Evolutionary conservation across 2,113 vertebrate species (phyloP).

Genomic region (Rhinolophus sinicus): DNA sequence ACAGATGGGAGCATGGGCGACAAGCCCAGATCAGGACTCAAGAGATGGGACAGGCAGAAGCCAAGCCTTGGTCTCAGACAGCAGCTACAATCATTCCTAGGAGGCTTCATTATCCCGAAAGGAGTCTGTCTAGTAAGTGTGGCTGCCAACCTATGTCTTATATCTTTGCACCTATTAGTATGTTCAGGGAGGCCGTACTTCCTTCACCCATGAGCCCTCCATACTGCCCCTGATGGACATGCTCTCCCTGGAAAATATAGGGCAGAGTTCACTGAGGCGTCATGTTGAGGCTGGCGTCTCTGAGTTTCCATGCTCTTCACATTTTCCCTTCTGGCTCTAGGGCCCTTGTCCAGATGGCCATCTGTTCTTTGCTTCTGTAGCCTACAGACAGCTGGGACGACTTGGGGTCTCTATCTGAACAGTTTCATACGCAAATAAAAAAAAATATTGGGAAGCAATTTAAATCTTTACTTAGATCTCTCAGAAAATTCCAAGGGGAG

Average conservation of each 20-base stretch:
- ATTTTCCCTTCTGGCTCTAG: slow-evolving; percentile 22
- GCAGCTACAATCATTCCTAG: background rate
- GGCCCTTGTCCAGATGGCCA: slow-evolving; percentile 10
- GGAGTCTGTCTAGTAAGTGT: background rate
- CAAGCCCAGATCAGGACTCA: slow-evolving; percentile 37
- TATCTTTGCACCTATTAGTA: background rate
- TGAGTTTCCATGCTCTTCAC: background rate
- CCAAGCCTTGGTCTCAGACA: background rate
- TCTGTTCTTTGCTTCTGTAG: slow-evolving; percentile 47
- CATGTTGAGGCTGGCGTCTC: background rate
- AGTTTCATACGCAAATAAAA: slow-evolving; percentile 24
- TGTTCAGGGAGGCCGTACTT: background rate
- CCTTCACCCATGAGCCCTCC: background rate
- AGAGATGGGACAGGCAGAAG: slow-evolving; percentile 18
- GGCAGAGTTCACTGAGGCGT: background rate
- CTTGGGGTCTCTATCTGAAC: background rate
- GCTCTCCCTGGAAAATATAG: background rate
- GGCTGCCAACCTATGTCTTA: background rate
- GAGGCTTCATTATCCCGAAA: background rate
- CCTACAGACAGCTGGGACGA: background rate
- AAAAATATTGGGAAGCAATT: slow-evolving; percentile 32
- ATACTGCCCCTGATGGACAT: background rate
- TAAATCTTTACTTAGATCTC: slow-evolving; percentile 24
- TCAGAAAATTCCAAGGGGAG: slow-evolving; percentile 16
- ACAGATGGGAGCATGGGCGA: slow-evolving; percentile 36